These are phyloP conservation scores for Cyclura pinguis DNA, from an alignment of 2,797 vertebrate genomes.

Conservation along the genomic window DNA sequence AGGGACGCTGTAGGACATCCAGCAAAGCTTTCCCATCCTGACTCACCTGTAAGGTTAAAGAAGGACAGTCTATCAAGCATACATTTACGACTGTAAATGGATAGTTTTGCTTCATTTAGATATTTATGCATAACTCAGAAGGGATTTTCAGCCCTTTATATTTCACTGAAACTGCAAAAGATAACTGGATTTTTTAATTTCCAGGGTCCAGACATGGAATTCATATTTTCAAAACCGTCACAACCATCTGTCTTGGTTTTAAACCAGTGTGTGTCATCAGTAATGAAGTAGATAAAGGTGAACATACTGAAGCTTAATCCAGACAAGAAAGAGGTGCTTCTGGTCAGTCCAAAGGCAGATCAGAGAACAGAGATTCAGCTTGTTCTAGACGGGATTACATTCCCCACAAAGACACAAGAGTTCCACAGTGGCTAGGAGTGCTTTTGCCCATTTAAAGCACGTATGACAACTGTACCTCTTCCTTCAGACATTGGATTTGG, in stretches of 20 bases:
- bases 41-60: constrained; percentile 87
- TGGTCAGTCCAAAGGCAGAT: too few species aligned
- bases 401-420: too few species aligned
- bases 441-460: too few species aligned
- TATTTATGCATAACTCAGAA: neutral
- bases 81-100: neutral
- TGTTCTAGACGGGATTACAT: too few species aligned
- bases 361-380: too few species aligned
- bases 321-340: too few species aligned
- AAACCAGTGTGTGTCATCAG: too few species aligned
- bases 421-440: too few species aligned
- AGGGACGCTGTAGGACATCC: constrained; percentile 95
- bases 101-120: neutral
- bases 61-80: neutral
- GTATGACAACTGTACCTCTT: too few species aligned
- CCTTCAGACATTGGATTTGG: too few species aligned
- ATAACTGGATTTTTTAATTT: constrained; percentile 15
- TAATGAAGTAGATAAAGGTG: too few species aligned
- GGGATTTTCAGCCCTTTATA: neutral
- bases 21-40: constrained; percentile 96
- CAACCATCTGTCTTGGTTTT: neutral
- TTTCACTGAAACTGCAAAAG: neutral
- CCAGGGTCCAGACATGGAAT: neutral
- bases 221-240: neutral
- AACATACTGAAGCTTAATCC: too few species aligned